Base-by-base conservation (phyloP, 2,888 invertebrate species). In the Zygaena filipendulae region DNA sequence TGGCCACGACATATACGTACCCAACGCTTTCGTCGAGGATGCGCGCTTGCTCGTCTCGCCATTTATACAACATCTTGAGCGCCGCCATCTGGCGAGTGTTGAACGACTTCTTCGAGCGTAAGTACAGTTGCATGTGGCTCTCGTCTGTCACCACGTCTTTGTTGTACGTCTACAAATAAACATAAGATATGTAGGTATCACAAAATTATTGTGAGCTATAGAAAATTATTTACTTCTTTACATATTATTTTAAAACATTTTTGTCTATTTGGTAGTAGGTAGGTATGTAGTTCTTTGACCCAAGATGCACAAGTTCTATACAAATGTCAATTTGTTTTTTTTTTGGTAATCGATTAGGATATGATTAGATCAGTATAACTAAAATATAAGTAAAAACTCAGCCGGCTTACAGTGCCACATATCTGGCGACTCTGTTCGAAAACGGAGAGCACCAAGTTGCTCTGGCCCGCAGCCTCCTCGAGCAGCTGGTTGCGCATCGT, bases 21-120 rank as follows among this genome's bases (percentile, higher is more conserved):
- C 87, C 88, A 21, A 84, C 83, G 57, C 97, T 96, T 64, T 99
- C 98, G 66, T 99, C 99, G 52, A 95, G 89, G 29, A 81, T 66
- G 13, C 98, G 77, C 0, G 97, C 95, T 4, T 88, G 81, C 9
- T 71, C 52, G 63, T 99, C 97, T 23, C 99, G 82, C 98, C 98
- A 99, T 26, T 82, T 80, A 62, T 87, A 95, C 8, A 98, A 63
- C 47, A 90, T 83, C 40, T 85, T 85, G 16, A 98, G 74, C 0
- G 96, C 97, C 47, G 84, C 85, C 56, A 95, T 57, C 61, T 98
- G 97, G 18, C 87, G 84, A 36, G 88, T 87, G 63, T 94, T 93
- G 58, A 97, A 96, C 31, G 84, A 69, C 42, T 90, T 88, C 52
- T 88, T 88, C 32, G 90, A 90, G 47, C 88, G 88, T 23, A 84